Conservation (phyloP, 2,113 vertebrate genomes). For the Bufo gargarizans region DNA sequence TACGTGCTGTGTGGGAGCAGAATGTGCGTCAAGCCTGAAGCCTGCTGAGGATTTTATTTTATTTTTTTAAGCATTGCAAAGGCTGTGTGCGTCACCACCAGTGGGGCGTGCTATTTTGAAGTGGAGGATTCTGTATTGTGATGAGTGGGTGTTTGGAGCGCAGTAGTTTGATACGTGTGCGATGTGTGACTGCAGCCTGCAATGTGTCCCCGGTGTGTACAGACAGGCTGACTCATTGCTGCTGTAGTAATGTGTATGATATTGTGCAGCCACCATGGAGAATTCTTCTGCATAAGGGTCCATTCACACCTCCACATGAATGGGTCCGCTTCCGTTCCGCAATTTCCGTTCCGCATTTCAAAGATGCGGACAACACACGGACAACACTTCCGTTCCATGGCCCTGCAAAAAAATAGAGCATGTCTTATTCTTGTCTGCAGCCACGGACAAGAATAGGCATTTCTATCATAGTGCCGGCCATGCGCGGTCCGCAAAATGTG, state of each 20-base stretch:
- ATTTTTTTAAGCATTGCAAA: background rate
- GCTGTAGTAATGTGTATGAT: background rate
- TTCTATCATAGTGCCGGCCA: too few species aligned
- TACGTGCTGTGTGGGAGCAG: background rate
- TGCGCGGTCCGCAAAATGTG: too few species aligned
- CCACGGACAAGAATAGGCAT: too few species aligned
- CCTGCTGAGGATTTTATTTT: background rate
- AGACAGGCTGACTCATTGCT: background rate
- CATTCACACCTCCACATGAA: too few species aligned
- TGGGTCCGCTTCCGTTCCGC: too few species aligned
- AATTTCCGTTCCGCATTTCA: too few species aligned
- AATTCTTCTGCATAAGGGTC: background rate
- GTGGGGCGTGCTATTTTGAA: background rate
- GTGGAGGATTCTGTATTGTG: background rate
- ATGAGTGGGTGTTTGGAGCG: background rate
- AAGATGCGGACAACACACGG: too few species aligned
- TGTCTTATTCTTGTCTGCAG: too few species aligned
- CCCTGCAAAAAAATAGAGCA: too few species aligned
- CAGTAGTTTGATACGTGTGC: background rate
- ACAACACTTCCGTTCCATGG: too few species aligned
- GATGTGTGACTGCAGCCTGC: background rate
- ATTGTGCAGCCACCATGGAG: background rate
- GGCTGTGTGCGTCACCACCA: background rate
- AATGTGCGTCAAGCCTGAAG: slow-evolving; percentile 17
- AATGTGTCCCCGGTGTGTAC: background rate